A percentile compares a stretch with the other conserved stretches of the same genome.
phyloP scores from a whole-genome alignment of 2,888 invertebrate species.

The Athalia circularis region DNA sequence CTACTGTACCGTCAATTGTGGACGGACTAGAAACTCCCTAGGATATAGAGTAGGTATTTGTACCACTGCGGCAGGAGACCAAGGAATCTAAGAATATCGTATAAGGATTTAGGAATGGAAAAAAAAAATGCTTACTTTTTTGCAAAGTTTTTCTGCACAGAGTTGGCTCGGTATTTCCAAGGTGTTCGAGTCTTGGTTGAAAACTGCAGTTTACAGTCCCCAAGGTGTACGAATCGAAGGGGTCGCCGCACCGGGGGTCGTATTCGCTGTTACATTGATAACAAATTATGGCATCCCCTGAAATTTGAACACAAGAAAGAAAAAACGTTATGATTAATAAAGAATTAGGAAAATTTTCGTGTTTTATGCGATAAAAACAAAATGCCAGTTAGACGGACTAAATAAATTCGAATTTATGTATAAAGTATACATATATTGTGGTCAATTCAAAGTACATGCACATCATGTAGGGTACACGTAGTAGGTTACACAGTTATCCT shows the following conservation, averaged over 20 bases:
- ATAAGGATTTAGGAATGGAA: neutral
- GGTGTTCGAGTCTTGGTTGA: constrained; percentile 83
- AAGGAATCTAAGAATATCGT: constrained; percentile 15
- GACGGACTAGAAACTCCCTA: constrained; percentile 4
- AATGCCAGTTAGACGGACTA: no score
- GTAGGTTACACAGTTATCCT: no score
- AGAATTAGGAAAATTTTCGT: neutral
- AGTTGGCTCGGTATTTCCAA: constrained; percentile 78
- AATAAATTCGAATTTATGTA: no score
- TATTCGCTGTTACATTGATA: constrained; percentile 94
- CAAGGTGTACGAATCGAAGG: constrained; percentile 90
- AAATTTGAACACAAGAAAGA: neutral
- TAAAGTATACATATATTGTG: no score
- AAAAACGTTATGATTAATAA: neutral
- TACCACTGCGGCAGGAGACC: no score
- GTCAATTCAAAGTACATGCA: no score
- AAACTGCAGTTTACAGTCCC: constrained; percentile 90
- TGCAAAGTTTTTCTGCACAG: constrained; percentile 90
- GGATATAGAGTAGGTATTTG: neutral
- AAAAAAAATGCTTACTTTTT: constrained; percentile 77
- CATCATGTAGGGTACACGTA: no score
- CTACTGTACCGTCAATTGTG: neutral
- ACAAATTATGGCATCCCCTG: constrained; percentile 83
- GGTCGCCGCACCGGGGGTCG: constrained; percentile 92
- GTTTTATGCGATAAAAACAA: no score